phyloP scores from a whole-genome alignment of 2,888 invertebrate species.

The Eristalis pertinax region DNA sequence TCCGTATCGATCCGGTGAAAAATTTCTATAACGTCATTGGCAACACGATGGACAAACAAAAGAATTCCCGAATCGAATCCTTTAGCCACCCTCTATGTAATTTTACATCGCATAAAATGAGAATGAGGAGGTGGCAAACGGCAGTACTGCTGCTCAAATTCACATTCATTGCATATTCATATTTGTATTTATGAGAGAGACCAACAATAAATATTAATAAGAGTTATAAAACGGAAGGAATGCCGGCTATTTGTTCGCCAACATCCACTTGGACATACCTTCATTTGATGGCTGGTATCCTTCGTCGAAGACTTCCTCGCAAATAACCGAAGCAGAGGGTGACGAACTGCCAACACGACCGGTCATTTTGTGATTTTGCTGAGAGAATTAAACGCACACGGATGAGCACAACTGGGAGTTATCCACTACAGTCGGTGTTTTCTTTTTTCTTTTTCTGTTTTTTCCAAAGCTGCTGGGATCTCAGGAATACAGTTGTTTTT shows the following conservation, averaged over 20 bases:
- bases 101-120: slow-evolving; percentile 10
- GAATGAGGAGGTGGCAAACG: background rate
- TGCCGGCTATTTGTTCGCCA: slow-evolving; percentile 27
- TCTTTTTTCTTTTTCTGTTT: background rate
- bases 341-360: slow-evolving; percentile 76
- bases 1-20: slow-evolving; percentile 64
- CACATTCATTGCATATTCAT: slow-evolving; percentile 37
- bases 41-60: slow-evolving; percentile 63
- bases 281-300: slow-evolving; percentile 91
- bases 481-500: slow-evolving; percentile 19
- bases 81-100: slow-evolving; percentile 17
- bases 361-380: slow-evolving; percentile 51
- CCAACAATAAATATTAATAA: slow-evolving; percentile 17
- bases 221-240: slow-evolving; percentile 1
- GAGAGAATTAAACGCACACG: background rate
- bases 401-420: slow-evolving; percentile 1
- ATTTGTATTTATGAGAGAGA: slow-evolving; percentile 11
- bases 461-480: background rate
- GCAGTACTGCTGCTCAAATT: background rate
- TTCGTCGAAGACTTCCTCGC: slow-evolving; percentile 93
- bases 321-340: slow-evolving; percentile 83
- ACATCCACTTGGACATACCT: slow-evolving; percentile 83
- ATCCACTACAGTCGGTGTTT: background rate
- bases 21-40: slow-evolving; percentile 61
- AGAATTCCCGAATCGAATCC: background rate